A percentile compares a stretch with the other conserved stretches of the same genome.
Evolutionary conservation across 1,140 invertebrate species (phyloP).

Genomic region (Trypoxylus dichotomus): DNA sequence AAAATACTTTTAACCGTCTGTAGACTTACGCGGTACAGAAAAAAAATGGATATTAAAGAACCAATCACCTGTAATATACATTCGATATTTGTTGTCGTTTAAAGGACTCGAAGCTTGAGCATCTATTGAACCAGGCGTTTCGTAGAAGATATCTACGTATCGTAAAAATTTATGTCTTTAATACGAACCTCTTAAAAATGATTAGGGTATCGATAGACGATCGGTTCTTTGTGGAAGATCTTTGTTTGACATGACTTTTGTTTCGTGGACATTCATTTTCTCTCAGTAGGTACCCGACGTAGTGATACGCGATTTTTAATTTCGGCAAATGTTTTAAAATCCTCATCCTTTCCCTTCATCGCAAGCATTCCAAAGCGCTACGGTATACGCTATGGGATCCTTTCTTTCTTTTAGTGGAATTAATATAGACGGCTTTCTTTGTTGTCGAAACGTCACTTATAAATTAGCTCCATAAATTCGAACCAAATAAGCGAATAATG

Average conservation of each 20-base stretch:
- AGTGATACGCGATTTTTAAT: neutral
- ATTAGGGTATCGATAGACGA: neutral
- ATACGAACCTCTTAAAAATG: constrained; percentile 18
- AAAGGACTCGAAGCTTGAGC: neutral
- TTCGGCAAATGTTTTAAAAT: neutral
- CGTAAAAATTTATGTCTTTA: constrained; percentile 14
- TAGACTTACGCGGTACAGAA: neutral
- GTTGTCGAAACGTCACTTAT: too few relatives aligned
- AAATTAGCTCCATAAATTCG: too few relatives aligned
- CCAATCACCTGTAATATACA: neutral
- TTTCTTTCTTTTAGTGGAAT: too few relatives aligned
- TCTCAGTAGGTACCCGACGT: neutral
- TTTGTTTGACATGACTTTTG: neutral
- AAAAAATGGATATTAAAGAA: neutral
- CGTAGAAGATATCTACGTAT: constrained; percentile 2
- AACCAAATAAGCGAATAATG: too few relatives aligned
- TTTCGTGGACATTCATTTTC: neutral
- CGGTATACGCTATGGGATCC: too few relatives aligned
- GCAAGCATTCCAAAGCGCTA: too few relatives aligned
- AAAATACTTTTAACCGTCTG: neutral
- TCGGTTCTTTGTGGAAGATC: neutral
- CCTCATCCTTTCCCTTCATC: neutral
- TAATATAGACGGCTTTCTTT: too few relatives aligned
- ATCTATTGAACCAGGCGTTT: neutral
- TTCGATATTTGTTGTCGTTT: neutral